These are phyloP conservation scores for Pseudomyrmex pallidus DNA, from an alignment of 1,140 invertebrate genomes.

Conservation along the genomic window DNA sequence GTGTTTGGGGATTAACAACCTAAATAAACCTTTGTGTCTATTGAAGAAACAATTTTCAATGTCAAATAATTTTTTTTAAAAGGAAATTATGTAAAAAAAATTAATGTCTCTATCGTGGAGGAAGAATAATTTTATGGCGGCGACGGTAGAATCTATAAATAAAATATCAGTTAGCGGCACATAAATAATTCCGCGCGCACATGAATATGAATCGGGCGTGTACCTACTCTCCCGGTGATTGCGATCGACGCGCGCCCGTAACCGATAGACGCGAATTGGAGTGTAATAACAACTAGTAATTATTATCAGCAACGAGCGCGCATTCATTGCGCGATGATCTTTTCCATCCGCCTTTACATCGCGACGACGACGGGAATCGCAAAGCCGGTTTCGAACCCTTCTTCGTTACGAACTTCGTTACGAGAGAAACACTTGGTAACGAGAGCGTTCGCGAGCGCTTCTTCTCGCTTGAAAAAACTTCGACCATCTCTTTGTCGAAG, in stretches of 20 bases:
- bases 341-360: constrained; percentile 32
- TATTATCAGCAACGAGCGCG: constrained; percentile 65
- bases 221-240: constrained; percentile 54
- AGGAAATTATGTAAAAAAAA: too few relatives aligned
- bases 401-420: background rate
- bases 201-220: constrained; percentile 69
- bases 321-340: constrained; percentile 44
- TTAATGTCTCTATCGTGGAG: constrained; percentile 10
- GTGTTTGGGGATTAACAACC: background rate
- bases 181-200: constrained; percentile 60
- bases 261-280: constrained; percentile 71
- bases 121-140: constrained; percentile 20
- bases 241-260: constrained; percentile 67
- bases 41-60: background rate
- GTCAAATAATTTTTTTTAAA: too few relatives aligned
- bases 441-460: background rate
- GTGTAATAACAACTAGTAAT: constrained; percentile 73
- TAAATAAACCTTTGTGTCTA: background rate
- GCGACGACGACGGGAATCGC: background rate
- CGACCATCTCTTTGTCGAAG: background rate
- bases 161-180: constrained; percentile 58
- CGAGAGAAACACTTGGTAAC: background rate
- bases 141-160: constrained; percentile 38
- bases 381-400: too few relatives aligned
- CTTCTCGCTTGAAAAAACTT: background rate